Evolutionary conservation across 2,113 vertebrate genomes (phyloP), one percentile per base, ranked within the genome.

Genomic region (Salminus brasiliensis): DNA sequence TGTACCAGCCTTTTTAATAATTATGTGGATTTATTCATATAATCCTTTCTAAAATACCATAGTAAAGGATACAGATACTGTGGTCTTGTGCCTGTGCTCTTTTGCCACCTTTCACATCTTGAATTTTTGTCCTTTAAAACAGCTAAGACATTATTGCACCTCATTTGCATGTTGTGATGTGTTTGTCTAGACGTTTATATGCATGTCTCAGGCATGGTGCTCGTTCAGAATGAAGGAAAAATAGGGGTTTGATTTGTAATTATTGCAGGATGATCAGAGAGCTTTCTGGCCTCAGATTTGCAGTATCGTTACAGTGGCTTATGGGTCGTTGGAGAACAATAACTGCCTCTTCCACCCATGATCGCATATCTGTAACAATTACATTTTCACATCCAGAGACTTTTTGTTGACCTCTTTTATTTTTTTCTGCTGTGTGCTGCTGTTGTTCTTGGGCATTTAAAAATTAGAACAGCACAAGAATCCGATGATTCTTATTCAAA

Each of bases 361-460:
- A 83, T 72, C 34, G 27, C 69, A 81, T 81, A 76, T 85, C 88
- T 84, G 85, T 66, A 67, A 65, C 76, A 67, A 80, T 81, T 57
- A 78, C 76, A 72, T 73, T 74, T 66, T 72, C 79, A 65, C 82
- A 65, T 83, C 74, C 62, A 81, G 81, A 70, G 79, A 78, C 83
- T 75, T 84, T 88, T 78, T 1, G 76, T 84, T 16, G 52, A 81
- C 18, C 47, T 55, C 29, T 65, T 84, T 90, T 87, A 83, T 89
- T 90, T 87, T n/a, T 73, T 41, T 34, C 53, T 83, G 53, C 49
- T 86, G 88, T 85, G 89, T 86, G 84, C 80, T 68, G 74, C 81
- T 85, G 80, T 53, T 55, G 21, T 12, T 59, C 70, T 88, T 85
- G 41, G 70, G 27, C 82, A n/a, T 57, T 74, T 53, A 82, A 80